Conservation (phyloP, 2,888 invertebrate species). For the Ophion ventricosus region DNA sequence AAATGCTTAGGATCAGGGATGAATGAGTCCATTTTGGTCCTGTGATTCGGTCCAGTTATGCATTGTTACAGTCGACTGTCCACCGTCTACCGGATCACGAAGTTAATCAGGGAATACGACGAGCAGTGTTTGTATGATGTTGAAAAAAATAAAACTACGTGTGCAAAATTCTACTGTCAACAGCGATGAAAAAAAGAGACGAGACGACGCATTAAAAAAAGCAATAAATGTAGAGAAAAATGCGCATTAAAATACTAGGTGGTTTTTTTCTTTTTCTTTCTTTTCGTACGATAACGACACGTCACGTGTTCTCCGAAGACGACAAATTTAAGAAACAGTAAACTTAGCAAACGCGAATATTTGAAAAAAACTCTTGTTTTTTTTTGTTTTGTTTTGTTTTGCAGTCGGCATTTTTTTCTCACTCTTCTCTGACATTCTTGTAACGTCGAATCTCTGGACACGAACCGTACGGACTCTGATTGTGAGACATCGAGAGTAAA, state of each 20-base stretch:
- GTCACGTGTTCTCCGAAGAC: conserved; percentile 70
- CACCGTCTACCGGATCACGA: conserved; percentile 72
- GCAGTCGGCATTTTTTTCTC: conserved; percentile 15
- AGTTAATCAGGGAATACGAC: conserved; percentile 65
- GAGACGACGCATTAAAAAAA: conserved; percentile 58
- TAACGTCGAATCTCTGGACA: conserved; percentile 75
- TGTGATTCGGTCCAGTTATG: conserved; percentile 76
- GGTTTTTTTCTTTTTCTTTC: conserved; percentile 62
- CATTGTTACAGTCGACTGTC: conserved; percentile 75
- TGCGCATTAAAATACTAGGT: conserved; percentile 73
- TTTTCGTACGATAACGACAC: conserved; percentile 66
- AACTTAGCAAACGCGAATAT: conserved; percentile 22
- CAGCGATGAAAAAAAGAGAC: conserved; percentile 59
- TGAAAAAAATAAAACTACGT: conserved; percentile 54
- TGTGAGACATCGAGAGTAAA: conserved; percentile 59
- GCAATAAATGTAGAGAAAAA: conserved; percentile 65
- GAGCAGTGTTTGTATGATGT: conserved; percentile 60
- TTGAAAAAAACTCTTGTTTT: conserved; percentile 7
- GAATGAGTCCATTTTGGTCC: conserved; percentile 60
- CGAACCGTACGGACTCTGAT: conserved; percentile 62
- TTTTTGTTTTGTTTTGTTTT: conserved; percentile 1
- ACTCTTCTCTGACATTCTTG: conserved; percentile 50
- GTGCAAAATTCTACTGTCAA: conserved; percentile 63
- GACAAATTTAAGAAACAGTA: conserved; percentile 49
- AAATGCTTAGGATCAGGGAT: conserved; percentile 44